Base-by-base conservation (phyloP, 1,140 invertebrate species). In the Drosophila melanogaster region DNA sequence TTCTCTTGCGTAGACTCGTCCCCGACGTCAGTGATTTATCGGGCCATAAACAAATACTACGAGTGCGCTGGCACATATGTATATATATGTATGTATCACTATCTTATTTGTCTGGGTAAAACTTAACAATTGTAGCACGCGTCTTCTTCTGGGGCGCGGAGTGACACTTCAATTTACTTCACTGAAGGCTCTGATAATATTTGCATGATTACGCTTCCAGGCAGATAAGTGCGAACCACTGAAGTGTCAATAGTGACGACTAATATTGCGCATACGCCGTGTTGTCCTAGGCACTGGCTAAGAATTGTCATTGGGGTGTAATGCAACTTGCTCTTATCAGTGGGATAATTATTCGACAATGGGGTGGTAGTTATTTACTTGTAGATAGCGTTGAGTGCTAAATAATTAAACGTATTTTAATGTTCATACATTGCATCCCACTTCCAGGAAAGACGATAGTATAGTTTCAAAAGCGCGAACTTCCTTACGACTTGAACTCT, bases 11-110 rank as follows among this genome's bases (percentile, higher is more conserved):
- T 61, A 80, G 72, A 19, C 10, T 19, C 41, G 15, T 72, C 51
- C 49, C 54, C 54, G 59, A 55, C 58, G 22, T 33, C 57, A 71
- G 65, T 87, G 81, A 85, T 87, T 81, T 85, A 85, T 85, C 47
- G 67, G 50, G 33, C 51, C 69, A 83, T 77, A 78, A 66, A 54
- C 58, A 59, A 65, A 73, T 77, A 71, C 70, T 38, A 35, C 50
- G 19, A 37, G 57, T 44, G 26, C 10, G 7, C 40, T 30, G 38
- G 14, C 5, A 35, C 24, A 30, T 12, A 43, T 14, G 38, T 50
- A 44, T 19, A 19, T 19, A 19, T 1, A 19, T 22, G 2, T 17
- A 44, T 53, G 24, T 33, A 15, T 37, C 22, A 50, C 22, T 84
- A 83, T 84, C 62, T 79, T 79, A 54, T 84, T 79, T 79, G 79